These are phyloP conservation scores for Notarius quadriscutis DNA, from an alignment of 2,113 vertebrate species.

Conservation along the genomic window DNA sequence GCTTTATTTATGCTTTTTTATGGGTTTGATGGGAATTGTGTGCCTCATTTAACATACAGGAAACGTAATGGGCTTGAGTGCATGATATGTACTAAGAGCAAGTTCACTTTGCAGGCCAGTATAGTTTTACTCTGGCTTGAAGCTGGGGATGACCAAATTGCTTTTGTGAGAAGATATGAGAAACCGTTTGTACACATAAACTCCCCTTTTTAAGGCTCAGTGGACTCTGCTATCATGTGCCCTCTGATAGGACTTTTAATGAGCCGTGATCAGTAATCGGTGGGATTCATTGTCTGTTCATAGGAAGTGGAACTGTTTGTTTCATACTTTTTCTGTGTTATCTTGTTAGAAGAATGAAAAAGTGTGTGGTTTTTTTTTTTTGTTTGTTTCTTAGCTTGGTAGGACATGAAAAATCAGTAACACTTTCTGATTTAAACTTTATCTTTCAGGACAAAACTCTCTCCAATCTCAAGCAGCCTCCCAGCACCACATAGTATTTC, in stretches of 20 bases:
- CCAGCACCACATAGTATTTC: slow-evolving; percentile 80
- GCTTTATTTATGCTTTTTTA: neutral
- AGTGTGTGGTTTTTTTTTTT: neutral
- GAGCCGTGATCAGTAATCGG: slow-evolving; percentile 9
- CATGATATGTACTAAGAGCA: neutral
- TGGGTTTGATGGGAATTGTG: neutral
- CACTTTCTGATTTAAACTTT: slow-evolving; percentile 51
- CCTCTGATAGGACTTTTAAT: slow-evolving; percentile 35
- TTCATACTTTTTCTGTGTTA: neutral
- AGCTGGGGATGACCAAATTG: slow-evolving; percentile 16
- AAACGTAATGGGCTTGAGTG: neutral
- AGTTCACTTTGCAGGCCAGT: neutral
- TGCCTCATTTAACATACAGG: neutral
- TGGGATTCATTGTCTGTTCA: neutral
- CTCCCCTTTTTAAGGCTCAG: slow-evolving; percentile 49
- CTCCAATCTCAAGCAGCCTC: slow-evolving; percentile 73
- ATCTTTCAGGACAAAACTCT: slow-evolving; percentile 77
- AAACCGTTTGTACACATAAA: slow-evolving; percentile 44
- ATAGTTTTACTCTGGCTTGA: neutral
- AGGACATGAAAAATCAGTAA: neutral
- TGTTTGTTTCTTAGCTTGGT: neutral
- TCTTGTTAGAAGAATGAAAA: neutral
- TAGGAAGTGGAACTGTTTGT: slow-evolving; percentile 5
- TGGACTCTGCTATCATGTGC: slow-evolving; percentile 21
- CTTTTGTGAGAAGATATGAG: slow-evolving; percentile 30